Evolutionary conservation across 2,113 vertebrate genomes (phyloP).

Genomic region (Tor tambroides): DNA sequence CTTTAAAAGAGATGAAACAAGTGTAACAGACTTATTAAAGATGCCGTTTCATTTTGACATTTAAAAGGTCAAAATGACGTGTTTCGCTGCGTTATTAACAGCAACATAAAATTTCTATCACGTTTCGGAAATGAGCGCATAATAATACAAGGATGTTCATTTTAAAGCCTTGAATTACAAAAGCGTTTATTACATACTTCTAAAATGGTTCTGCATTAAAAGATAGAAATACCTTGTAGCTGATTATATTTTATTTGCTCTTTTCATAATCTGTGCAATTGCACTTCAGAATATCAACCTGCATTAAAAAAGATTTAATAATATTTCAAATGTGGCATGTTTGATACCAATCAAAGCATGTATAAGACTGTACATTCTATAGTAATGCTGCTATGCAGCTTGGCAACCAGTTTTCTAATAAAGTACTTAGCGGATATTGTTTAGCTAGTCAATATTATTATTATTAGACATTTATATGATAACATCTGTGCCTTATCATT

Average conservation of each 20-base stretch:
- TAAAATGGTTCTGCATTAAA: neutral
- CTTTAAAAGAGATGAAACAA: conserved; percentile 58
- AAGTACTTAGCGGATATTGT: too few species aligned
- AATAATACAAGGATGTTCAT: conserved; percentile 6
- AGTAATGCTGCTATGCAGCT: neutral
- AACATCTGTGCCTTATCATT: neutral
- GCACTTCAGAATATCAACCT: neutral
- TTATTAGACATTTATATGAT: neutral
- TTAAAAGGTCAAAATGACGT: conserved; percentile 49
- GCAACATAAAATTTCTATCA: conserved; percentile 42
- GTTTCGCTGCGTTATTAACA: conserved; percentile 44
- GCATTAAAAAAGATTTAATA: neutral
- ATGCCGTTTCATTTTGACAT: conserved; percentile 59
- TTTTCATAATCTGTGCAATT: neutral
- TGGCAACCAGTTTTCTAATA: too few species aligned
- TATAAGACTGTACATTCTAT: neutral
- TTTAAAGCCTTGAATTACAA: conserved; percentile 3
- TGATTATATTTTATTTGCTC: neutral
- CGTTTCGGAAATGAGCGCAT: conserved; percentile 2
- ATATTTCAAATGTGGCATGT: neutral
- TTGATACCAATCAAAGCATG: too few species aligned
- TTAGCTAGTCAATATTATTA: too few species aligned
- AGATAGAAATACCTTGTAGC: neutral
- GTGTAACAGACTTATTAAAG: conserved; percentile 50
- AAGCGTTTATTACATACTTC: neutral